Base-by-base conservation (phyloP, 2,888 invertebrate species). In the Eristalinus aeneus region DNA sequence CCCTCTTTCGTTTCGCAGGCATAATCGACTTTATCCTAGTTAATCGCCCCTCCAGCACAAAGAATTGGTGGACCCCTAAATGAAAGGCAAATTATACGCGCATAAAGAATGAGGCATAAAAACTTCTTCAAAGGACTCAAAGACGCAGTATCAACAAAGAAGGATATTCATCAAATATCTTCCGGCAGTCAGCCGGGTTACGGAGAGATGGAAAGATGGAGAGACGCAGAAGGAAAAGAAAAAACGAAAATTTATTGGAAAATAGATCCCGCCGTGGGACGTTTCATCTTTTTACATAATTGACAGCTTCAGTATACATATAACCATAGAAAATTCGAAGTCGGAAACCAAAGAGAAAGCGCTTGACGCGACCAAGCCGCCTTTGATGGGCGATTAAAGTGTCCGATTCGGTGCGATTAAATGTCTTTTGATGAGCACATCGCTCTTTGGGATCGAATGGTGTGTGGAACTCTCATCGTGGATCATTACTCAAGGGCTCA, bases 401-500 rank as follows among this genome's bases (percentile, higher is more conserved):
- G 16, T n/a, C 54, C 63, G 32, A 23, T 71, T 72, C 58, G 71
- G 65, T 69, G 69, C 75, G 69, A 81, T 81, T 81, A 75, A 60
- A 56, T 73, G 73, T 65, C 60, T 9, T 34, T 9, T 20, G 10
- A 32, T 20, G 12, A 20, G n/a, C 22, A 22, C 10, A n/a, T 23
- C 12, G n/a, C 12, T 53, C 10, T 23, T 16, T 68, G 6, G 31
- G 39, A 61, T 46, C 20, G 58, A 39, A 27, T 27, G 16, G 65
- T 64, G 58, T 53, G 58, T 76, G 61, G 65, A 36, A 71, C 61
- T 71, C n/a, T n/a, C n/a, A n/a, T 76, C 53, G 65, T 53, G 36
- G 72, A 82, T 72, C 76, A 54, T 71, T 71, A 71, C 76, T 81
- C 61, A 82, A 61, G 69, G 58, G 69, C n/a, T n/a, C n/a, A n/a